Percentiles rank a stretch among this genome's conserved stretches.
These are phyloP conservation scores for Archips crataeganus DNA, from an alignment of 2,888 invertebrate species.

Conservation along the genomic window DNA sequence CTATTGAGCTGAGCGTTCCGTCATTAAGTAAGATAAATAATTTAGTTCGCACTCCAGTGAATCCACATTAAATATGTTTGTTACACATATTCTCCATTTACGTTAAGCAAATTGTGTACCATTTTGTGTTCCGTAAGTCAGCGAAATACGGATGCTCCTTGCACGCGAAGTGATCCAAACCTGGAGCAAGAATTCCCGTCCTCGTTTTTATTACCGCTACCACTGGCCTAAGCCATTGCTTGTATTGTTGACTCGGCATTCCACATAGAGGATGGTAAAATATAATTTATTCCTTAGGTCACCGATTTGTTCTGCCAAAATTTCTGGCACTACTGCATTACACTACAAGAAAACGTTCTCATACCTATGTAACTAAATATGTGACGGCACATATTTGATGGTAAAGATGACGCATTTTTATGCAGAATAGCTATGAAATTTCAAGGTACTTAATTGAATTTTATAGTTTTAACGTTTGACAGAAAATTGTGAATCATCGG, in stretches of 20 bases:
- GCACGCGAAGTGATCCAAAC: slow-evolving; percentile 42
- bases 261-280: slow-evolving; percentile 29
- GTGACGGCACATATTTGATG: not conserved
- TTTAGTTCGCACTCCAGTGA: no score
- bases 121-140: not conserved
- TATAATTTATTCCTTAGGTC: slow-evolving; percentile 43
- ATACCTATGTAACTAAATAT: not conserved
- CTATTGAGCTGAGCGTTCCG: no score
- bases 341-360: not conserved
- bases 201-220: slow-evolving; percentile 60
- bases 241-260: slow-evolving; percentile 55
- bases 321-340: slow-evolving; percentile 17
- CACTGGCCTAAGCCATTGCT: slow-evolving; percentile 49
- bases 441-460: not conserved
- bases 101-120: no score
- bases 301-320: slow-evolving; percentile 35
- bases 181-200: slow-evolving; percentile 54
- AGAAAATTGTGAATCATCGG: not conserved
- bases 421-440: not conserved
- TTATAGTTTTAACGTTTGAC: not conserved
- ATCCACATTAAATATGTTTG: no score
- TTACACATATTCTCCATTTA: no score
- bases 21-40: no score
- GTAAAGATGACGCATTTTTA: not conserved
- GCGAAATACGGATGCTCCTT: slow-evolving; percentile 38